Conservation (phyloP, 2,113 vertebrate species). For the Drymodes brunneopygia region DNA sequence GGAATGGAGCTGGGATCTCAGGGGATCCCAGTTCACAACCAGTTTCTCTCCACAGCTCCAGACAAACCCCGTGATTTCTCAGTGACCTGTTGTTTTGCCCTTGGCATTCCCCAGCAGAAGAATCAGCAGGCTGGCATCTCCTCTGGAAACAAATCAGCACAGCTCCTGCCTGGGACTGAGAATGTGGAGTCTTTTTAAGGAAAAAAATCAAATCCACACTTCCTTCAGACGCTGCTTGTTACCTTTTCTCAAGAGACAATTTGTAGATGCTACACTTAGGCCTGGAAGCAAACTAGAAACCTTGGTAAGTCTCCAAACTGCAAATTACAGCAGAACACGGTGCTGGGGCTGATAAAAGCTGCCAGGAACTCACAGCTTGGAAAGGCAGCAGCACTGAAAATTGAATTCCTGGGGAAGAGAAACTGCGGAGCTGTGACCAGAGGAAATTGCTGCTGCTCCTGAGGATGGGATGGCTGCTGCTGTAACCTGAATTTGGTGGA, state of each 20-base stretch:
- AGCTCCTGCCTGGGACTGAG: not conserved
- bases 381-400: not conserved
- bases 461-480: not conserved
- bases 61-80: not conserved
- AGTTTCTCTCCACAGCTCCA: not conserved
- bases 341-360: not conserved
- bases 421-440: not conserved
- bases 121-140: not conserved
- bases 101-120: not conserved
- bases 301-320: not conserved
- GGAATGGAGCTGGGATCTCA: not conserved
- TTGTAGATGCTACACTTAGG: not conserved
- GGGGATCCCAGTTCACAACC: not conserved
- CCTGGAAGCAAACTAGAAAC: not conserved
- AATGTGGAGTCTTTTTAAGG: not conserved
- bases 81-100: not conserved
- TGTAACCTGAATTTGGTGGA: not conserved
- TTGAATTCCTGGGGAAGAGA: not conserved
- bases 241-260: not conserved
- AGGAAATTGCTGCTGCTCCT: not conserved
- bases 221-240: not conserved
- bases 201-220: not conserved
- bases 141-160: not conserved
- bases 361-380: not conserved
- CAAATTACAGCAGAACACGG: not conserved